These are phyloP conservation scores for Leptosomus discolor DNA, from an alignment of 2,113 vertebrate genomes.

Conservation along the genomic window DNA sequence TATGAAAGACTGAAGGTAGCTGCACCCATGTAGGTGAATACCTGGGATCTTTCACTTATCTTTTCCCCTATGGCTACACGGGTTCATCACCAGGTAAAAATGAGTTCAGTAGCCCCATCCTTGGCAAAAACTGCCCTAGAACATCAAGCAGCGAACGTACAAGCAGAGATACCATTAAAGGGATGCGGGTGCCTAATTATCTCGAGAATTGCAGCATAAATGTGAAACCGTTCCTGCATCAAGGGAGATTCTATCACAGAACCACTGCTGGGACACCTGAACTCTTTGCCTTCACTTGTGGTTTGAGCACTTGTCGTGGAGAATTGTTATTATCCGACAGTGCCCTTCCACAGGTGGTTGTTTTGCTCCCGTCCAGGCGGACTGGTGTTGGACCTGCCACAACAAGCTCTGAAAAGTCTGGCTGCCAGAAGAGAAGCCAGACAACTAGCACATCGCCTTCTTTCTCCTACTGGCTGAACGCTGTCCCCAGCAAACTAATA, in stretches of 20 bases:
- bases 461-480: background rate
- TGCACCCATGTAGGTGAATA: background rate
- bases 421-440: background rate
- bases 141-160: background rate
- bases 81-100: background rate
- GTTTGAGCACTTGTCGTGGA: background rate
- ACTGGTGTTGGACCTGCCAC: background rate
- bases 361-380: background rate
- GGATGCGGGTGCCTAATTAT: background rate
- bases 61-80: background rate
- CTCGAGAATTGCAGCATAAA: background rate
- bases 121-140: background rate
- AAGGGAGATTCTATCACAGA: background rate
- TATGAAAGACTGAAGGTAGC: background rate
- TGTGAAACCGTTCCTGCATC: background rate
- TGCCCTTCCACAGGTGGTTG: background rate
- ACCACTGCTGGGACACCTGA: background rate
- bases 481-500: background rate
- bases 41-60: background rate
- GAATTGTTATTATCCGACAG: background rate
- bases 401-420: background rate
- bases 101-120: background rate
- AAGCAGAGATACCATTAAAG: background rate
- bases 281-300: background rate
- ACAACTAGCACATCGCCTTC: fast-evolving